Conservation (phyloP, 2,888 invertebrate genomes). For the Caenorhabditis macrosperma region DNA sequence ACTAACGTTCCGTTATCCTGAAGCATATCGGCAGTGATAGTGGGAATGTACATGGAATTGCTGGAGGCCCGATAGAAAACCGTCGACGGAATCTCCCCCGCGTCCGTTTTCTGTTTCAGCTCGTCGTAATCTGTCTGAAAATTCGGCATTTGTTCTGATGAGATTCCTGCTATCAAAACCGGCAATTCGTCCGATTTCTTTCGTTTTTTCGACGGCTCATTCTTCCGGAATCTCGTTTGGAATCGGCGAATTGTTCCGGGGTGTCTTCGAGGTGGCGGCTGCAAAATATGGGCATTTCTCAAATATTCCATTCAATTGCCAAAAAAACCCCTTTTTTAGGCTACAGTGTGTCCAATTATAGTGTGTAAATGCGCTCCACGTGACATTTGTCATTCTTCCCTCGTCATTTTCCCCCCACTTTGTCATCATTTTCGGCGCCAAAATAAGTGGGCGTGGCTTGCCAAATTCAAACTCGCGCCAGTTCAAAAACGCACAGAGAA, state of each 20-base stretch:
- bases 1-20: conserved; percentile 40
- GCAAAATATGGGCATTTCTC: not conserved
- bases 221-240: not conserved
- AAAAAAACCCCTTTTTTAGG: not conserved
- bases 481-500: not conserved
- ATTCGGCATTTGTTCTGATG: not conserved
- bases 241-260: not conserved
- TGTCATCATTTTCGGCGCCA: conserved; percentile 4
- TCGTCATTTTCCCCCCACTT: not conserved
- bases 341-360: not conserved
- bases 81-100: conserved; percentile 28
- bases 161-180: not conserved
- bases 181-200: not conserved
- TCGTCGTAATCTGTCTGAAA: conserved; percentile 24
- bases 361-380: not conserved
- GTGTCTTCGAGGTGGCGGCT: not conserved
- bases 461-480: too few species aligned
- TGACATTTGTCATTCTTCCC: not conserved
- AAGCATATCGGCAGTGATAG: conserved; percentile 54
- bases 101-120: conserved; percentile 20
- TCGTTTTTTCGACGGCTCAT: not conserved
- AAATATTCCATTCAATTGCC: not conserved
- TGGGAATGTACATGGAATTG: conserved; percentile 46
- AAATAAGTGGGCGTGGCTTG: not conserved
- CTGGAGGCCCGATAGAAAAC: conserved; percentile 26